phyloP scores from a whole-genome alignment of 2,797 vertebrate species.

The Gallinago solitaria region DNA sequence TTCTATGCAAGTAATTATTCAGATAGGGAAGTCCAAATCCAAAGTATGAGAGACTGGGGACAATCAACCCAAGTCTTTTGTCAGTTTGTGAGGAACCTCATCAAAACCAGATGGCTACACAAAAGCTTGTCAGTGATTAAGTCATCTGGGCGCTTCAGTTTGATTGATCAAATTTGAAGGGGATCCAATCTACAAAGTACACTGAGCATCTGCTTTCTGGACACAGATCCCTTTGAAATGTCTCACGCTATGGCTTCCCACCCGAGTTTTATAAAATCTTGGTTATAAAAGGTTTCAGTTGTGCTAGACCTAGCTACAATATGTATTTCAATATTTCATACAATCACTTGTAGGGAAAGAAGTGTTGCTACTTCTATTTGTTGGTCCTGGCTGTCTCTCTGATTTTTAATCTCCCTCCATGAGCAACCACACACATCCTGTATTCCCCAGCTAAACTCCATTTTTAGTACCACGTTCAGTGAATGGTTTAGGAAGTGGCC shows the following conservation, averaged over 20 bases:
- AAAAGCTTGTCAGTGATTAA: neutral
- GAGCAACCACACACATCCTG: rapidly evolving
- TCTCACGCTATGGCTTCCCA: neutral
- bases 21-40: neutral
- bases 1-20: neutral
- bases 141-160: neutral
- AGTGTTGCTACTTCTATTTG: neutral
- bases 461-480: neutral
- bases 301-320: neutral
- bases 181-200: neutral
- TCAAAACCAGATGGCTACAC: neutral
- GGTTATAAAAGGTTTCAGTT: neutral
- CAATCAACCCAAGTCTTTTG: neutral
- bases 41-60: neutral
- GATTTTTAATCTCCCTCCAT: neutral
- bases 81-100: neutral
- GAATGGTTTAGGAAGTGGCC: neutral
- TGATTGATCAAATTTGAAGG: neutral
- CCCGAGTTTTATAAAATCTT: neutral
- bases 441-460: neutral
- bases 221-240: neutral
- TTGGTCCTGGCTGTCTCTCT: neutral
- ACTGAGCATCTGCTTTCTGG: neutral
- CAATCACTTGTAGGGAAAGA: neutral
- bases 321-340: neutral